Evolutionary conservation across 1,140 invertebrate species (phyloP), one percentile per base, ranked within the genome.

Genomic region (Philaenus spumarius): DNA sequence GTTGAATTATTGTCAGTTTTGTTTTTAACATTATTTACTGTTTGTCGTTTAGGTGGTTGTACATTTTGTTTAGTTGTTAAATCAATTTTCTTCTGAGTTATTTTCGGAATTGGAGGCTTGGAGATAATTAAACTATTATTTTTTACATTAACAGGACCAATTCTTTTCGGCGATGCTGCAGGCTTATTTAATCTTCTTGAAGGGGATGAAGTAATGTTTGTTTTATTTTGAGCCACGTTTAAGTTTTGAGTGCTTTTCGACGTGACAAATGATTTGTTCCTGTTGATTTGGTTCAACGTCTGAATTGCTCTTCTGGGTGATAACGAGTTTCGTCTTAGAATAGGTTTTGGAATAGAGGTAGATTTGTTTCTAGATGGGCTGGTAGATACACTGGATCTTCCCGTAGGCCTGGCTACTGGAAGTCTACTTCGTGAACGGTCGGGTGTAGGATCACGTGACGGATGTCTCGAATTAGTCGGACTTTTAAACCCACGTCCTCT

Each of bases 401-500:
- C 3, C 12, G 26, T 1, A 42, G 19, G 53, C 11, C 53, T 22
- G 5, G 54, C 48, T 24, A 57, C 26, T 23, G 54, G 54, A 46
- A 58, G 46, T 42, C 22, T 40, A 26, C 47, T 62, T 42, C 46
- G 55, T 9, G 35, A 35, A 34, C 51, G 22, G 5, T 48, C 46
- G 1, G 47, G 30, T 24, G 56, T 50, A 19, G 50, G 58, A 48
- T 45, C 56, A 50, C 58, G 30, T 23, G 22, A 42, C n/a, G 39
- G 17, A 17, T 39, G 50, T 15, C 54, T 58, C 12, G 60, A 50
- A 24, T 48, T 72, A 2, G 72, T 71, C 26, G 76, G 75, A 51
- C 75, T 77, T 55, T 78, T 79, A 68, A 81, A 82, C 5, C 79
- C 80, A 14, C 75, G 70, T 48, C 80, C 79, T 22, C 76, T 70